phyloP scores from a whole-genome alignment of 2,888 invertebrate genomes.

The Halocaridina rubra region DNA sequence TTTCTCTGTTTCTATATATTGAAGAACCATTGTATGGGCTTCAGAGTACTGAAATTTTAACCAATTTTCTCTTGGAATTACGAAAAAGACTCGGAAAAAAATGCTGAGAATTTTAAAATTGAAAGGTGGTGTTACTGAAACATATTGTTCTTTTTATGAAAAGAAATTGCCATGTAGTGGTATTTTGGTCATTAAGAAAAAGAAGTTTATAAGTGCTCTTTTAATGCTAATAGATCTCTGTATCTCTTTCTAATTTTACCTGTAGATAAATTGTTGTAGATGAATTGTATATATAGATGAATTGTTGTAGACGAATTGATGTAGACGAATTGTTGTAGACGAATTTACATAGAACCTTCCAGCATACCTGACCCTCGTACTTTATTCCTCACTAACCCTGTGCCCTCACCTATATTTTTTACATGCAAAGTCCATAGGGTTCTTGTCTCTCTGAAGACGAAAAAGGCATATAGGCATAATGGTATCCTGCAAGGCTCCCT shows the following conservation, averaged over 20 bases:
- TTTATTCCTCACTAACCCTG: no score
- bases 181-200: background rate
- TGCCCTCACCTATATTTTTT: no score
- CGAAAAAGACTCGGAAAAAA: background rate
- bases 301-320: background rate
- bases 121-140: no score
- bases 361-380: no score
- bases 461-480: no score
- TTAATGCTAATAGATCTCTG: background rate
- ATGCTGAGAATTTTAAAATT: background rate
- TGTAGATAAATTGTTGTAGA: background rate
- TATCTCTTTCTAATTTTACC: background rate
- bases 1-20: no score
- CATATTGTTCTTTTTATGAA: background rate
- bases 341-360: no score
- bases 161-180: background rate
- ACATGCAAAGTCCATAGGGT: no score
- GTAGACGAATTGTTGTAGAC: no score
- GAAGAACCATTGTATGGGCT: no score
- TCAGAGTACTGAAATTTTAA: background rate
- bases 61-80: background rate
- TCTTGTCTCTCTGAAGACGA: no score
- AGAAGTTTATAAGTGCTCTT: background rate
- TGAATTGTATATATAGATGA: background rate
- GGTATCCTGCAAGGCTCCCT: no score